Base-by-base conservation (phyloP, 2,888 invertebrate species). In the Unio delphinus region DNA sequence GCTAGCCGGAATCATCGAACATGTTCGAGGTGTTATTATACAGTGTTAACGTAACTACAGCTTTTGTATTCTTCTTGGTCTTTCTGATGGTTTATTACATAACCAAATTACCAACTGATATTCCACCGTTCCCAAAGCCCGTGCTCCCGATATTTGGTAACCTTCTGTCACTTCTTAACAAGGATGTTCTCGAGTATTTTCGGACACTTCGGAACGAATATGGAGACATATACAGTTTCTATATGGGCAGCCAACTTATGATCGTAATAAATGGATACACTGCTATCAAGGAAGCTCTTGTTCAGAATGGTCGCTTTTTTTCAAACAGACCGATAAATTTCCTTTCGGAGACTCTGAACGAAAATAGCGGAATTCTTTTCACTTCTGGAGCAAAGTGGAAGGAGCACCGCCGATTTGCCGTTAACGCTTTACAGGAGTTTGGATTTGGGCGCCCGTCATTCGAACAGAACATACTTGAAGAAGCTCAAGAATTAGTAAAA, bases 341-440 rank as follows among this genome's bases (percentile, higher is more conserved):
- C 15, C 59, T 66, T 28, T 55, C 28, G 11, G 55, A 65, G 18
- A 17, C 63, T 18, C 30, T n/a, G 8, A 20, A 56, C 26, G 18
- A 54, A 17, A 56, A 28, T 20, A 28, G 30, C 65, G 69, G 68
- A 15, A 56, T 75, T 20, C 54, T 71, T 7, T 74, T 64, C 18
- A 67, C 30, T 15, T 72, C 72, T 56, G 78, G 71, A 11, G 8
- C n/a, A 17, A 17, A 23, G 6, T 78, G 78, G 75, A 78, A 74
- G 61, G 71, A 70, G 65, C 69, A 69, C 1, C 54, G 73, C 15
- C 55, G 61, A 6, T 75, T 74, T 63, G 62, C 66, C 6, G 56
- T 71, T 55, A 62, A 59, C 20, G 59, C 73, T 0, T 60, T 78
- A 4, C 56, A 68, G 4, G 65, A 71, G 28, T 63, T 76, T 30